These are phyloP conservation scores for Pheosia gnoma DNA, from an alignment of 2,888 invertebrate genomes.

Conservation along the genomic window DNA sequence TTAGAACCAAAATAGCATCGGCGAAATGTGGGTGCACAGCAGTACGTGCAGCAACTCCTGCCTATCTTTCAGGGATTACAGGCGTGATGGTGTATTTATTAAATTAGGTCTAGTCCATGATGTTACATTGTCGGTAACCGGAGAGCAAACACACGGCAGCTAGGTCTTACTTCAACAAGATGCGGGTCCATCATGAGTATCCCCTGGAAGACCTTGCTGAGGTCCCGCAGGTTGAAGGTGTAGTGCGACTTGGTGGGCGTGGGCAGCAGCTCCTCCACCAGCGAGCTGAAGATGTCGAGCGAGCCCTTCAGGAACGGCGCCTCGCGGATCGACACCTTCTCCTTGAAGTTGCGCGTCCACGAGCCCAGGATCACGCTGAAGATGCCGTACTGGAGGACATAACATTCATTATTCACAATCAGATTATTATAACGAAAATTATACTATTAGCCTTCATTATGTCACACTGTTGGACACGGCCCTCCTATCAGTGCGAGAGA, in stretches of 20 bases:
- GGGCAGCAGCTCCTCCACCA: conserved; percentile 89
- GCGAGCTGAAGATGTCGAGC: conserved; percentile 86
- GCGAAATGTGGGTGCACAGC: too few relatives aligned
- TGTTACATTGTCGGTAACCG: too few relatives aligned
- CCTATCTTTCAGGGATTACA: too few relatives aligned
- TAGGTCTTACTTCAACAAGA: conserved; percentile 79
- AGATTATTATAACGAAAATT: too few relatives aligned
- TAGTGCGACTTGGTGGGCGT: conserved; percentile 96
- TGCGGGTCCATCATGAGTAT: conserved; percentile 88
- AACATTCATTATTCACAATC: not conserved
- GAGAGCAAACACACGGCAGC: too few relatives aligned
- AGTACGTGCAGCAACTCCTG: too few relatives aligned
- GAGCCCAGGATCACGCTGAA: conserved; percentile 88
- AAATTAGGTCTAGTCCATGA: too few relatives aligned
- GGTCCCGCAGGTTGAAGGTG: conserved; percentile 94
- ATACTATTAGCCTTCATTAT: too few relatives aligned
- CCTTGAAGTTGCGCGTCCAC: conserved; percentile 83
- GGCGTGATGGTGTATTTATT: too few relatives aligned
- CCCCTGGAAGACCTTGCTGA: conserved; percentile 93
- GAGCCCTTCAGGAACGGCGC: conserved; percentile 86
- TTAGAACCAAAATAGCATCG: too few relatives aligned
- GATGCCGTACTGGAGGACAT: conserved; percentile 70
- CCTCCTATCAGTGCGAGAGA: too few relatives aligned
- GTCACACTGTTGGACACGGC: too few relatives aligned
- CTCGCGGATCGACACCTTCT: conserved; percentile 53